Base-by-base conservation (phyloP, 2,797 vertebrate genomes). In the Xyrichtys novacula region DNA sequence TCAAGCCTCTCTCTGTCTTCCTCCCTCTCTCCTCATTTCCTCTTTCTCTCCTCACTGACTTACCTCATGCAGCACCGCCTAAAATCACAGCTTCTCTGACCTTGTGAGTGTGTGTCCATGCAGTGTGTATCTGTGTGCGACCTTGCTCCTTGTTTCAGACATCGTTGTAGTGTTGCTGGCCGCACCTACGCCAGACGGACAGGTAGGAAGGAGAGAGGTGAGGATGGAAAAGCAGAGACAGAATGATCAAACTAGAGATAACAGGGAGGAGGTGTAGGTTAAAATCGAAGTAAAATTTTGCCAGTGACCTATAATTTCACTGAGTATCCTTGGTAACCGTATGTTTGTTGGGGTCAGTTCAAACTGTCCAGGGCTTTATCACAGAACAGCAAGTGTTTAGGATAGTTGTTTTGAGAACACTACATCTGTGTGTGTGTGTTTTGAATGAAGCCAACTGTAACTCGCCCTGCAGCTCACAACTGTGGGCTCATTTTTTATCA, bases 391-490 rank as follows among this genome's bases (percentile, higher is more conserved):
- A 66, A 58, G 39, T 77, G 56, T 78, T 71, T 78, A 34, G 43
- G 38, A 55, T 56, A 59, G 17, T 23, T 53, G 43, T 67, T 61
- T n/a, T 34, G n/a, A 31, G 4, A 43, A 55, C 8, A 1, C 19
- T 31, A 20, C 28, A 20, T 8, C 9, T 0, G 56, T 47, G 32
- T 43, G 36, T 59, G 38, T 66, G 34, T 54, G 40, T 59, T 68
- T 53, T 38, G 58, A 12, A 17, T 54, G 48, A 89, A 88, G 90
- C 87, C 90, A 90, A 91, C 91, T 86, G 89, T 88, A 76, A 78
- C 65, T 87, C 83, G 80, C 76, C 86, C 88, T 81, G 71, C 81
- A 87, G 87, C 83, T 83, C 49, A 68, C 61, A 62, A 85, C 80
- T 80, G 65, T 62, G 60, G 76, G 73, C 80, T 75, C 83, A 83